These are phyloP conservation scores for Sebastes diaconus DNA, from an alignment of 2,797 vertebrate species.

Conservation along the genomic window DNA sequence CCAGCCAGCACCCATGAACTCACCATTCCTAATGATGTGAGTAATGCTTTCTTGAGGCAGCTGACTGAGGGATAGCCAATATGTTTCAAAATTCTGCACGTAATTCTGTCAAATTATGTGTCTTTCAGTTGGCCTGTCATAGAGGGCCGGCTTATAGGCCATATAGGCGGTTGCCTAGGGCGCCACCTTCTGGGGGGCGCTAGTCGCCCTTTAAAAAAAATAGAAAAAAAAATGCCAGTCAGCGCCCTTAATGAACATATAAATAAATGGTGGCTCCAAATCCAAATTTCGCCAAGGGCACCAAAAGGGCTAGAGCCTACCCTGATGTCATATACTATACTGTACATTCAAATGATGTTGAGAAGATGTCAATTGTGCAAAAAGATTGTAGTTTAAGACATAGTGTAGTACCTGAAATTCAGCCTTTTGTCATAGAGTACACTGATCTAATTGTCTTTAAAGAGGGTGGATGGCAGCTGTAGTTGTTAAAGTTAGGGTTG, in stretches of 20 bases:
- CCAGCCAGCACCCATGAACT: slow-evolving; percentile 99
- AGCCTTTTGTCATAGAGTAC: neutral
- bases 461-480: neutral
- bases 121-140: neutral
- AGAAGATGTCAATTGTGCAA: neutral
- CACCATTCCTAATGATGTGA: slow-evolving; percentile 99
- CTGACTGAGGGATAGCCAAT: neutral
- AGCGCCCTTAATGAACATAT: too few relatives aligned
- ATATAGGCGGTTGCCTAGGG: too few relatives aligned
- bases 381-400: neutral
- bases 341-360: neutral
- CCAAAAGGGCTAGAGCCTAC: too few relatives aligned
- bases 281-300: too few relatives aligned
- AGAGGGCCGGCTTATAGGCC: too few relatives aligned
- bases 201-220: too few relatives aligned
- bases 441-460: neutral
- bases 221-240: too few relatives aligned
- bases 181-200: too few relatives aligned
- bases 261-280: too few relatives aligned
- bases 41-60: slow-evolving; percentile 67
- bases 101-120: neutral
- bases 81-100: neutral
- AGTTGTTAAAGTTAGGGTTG: neutral
- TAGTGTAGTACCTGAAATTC: neutral
- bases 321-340: neutral